A percentile compares a stretch with the other conserved stretches of the same genome.
phyloP scores from a whole-genome alignment of 2,888 invertebrate species.

The Drosophila nr. medialis region DNA sequence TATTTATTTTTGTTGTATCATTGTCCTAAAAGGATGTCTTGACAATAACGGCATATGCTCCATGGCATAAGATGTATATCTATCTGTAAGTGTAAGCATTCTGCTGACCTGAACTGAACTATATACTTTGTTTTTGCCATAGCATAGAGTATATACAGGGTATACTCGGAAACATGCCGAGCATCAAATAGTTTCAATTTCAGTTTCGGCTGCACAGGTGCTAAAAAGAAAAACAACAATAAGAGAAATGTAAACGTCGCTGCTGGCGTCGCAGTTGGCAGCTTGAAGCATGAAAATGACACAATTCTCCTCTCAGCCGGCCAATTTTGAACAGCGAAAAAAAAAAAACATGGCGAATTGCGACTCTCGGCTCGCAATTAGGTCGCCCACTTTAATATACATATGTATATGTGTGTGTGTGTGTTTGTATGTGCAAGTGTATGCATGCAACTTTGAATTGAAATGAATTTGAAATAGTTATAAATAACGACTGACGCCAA shows the following conservation, averaged over 20 bases:
- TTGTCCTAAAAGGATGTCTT: background rate
- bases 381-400: slow-evolving; percentile 69
- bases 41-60: background rate
- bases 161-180: slow-evolving; percentile 32
- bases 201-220: slow-evolving; percentile 43
- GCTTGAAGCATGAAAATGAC: slow-evolving; percentile 49
- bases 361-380: slow-evolving; percentile 68
- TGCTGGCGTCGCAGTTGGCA: slow-evolving; percentile 25
- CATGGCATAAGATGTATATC: background rate
- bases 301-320: slow-evolving; percentile 55
- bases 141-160: slow-evolving; percentile 18
- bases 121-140: background rate
- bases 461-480: slow-evolving; percentile 55
- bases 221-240: slow-evolving; percentile 18
- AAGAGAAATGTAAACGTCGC: slow-evolving; percentile 11
- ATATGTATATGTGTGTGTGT: background rate
- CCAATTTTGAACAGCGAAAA: slow-evolving; percentile 29
- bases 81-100: background rate
- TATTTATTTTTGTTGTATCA: background rate
- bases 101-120: background rate
- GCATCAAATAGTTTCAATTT: slow-evolving; percentile 42
- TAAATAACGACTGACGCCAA: slow-evolving; percentile 62
- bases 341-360: slow-evolving; percentile 22
- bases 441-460: slow-evolving; percentile 56
- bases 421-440: background rate